Percentiles rank a stretch among this genome's conserved stretches.
Evolutionary conservation across 1,140 invertebrate species (phyloP).

Genomic region (Belonocnema kinseyi): DNA sequence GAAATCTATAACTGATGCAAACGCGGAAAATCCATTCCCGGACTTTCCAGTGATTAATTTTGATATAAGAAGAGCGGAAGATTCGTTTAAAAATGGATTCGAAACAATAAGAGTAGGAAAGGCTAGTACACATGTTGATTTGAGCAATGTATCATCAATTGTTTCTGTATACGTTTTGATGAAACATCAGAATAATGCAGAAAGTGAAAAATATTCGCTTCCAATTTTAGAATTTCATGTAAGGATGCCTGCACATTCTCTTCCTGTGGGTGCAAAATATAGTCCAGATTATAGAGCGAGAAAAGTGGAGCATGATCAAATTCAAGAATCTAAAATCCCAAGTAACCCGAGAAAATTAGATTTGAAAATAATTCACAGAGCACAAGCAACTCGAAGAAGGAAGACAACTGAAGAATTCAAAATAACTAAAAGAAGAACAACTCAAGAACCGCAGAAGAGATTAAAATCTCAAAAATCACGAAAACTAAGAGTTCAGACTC

Average conservation of each 20-base stretch:
- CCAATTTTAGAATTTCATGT: slow-evolving; percentile 27
- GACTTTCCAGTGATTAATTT: background rate
- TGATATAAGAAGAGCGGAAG: background rate
- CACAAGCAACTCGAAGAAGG: too few relatives aligned
- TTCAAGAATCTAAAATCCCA: background rate
- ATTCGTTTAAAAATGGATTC: background rate
- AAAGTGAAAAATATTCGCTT: background rate
- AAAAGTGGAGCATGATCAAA: background rate
- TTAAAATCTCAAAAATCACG: background rate
- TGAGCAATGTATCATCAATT: background rate
- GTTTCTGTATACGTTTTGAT: background rate
- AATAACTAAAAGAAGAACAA: too few relatives aligned
- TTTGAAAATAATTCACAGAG: too few relatives aligned
- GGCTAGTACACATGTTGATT: background rate
- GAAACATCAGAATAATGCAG: background rate
- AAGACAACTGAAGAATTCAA: too few relatives aligned
- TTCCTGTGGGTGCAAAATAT: background rate
- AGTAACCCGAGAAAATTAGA: too few relatives aligned
- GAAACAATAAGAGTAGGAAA: background rate
- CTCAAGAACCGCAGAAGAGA: too few relatives aligned
- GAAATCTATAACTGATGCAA: slow-evolving; percentile 1
- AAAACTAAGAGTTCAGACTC: background rate
- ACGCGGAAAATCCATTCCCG: background rate
- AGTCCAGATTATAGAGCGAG: background rate
- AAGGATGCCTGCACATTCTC: background rate